These are phyloP conservation scores for Drosophila chauvacae DNA, from an alignment of 1,140 invertebrate species.

Conservation along the genomic window DNA sequence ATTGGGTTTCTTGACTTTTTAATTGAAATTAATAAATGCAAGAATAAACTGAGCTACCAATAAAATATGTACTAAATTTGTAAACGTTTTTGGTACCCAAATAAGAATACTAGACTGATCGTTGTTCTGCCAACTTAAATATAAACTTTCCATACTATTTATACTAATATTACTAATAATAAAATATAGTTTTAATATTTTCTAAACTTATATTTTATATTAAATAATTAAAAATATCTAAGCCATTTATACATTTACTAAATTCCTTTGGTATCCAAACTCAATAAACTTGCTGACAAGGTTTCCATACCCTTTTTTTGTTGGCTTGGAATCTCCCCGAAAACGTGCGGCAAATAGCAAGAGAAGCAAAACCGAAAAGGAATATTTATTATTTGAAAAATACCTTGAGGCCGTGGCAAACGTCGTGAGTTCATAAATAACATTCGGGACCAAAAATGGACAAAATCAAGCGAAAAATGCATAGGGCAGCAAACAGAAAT, in stretches of 20 bases:
- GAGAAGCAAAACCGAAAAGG: constrained; percentile 49
- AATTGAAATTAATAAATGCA: background rate
- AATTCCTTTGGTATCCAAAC: background rate
- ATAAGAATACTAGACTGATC: background rate
- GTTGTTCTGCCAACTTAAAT: no score
- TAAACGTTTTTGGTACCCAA: background rate
- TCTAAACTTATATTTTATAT: background rate
- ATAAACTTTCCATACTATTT: no score
- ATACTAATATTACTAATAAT: no score
- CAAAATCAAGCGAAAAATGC: constrained; percentile 65
- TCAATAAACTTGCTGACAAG: background rate
- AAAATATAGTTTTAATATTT: background rate
- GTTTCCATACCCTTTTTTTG: constrained; percentile 16
- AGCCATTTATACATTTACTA: background rate
- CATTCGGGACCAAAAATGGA: constrained; percentile 57
- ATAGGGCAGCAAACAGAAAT: constrained; percentile 50
- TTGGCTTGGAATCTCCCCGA: background rate
- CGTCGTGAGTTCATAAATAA: constrained; percentile 78
- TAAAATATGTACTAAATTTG: background rate
- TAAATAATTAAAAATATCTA: background rate
- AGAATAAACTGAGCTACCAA: background rate
- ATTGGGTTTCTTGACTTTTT: no score
- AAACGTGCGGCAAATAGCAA: constrained; percentile 39
- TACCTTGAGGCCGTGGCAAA: constrained; percentile 65
- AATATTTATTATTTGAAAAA: constrained; percentile 80